phyloP scores from a whole-genome alignment of 2,113 vertebrate genomes.

The Xenopus borealis region DNA sequence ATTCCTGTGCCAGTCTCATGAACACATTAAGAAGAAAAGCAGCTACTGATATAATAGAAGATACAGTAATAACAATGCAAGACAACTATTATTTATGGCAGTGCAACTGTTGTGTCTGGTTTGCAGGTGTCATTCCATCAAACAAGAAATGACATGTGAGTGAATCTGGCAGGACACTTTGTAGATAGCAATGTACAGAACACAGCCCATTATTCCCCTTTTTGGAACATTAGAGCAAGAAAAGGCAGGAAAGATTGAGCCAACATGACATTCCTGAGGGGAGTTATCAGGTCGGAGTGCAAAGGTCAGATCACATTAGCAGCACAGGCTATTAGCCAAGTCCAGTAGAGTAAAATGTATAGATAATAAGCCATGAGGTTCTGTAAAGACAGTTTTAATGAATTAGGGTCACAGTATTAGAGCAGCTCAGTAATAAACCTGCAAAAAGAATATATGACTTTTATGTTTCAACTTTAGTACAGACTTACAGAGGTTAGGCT shows the following conservation, averaged over 20 bases:
- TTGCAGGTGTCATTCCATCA: conserved; percentile 28
- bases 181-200: conserved; percentile 30
- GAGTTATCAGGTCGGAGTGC: conserved; percentile 2
- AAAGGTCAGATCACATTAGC: conserved; percentile 17
- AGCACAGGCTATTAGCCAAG: not conserved
- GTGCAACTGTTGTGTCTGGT: conserved; percentile 7
- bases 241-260: conserved; percentile 29
- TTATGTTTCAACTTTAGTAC: too few species aligned
- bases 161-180: conserved; percentile 24
- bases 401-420: too few species aligned
- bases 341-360: too few species aligned
- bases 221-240: conserved; percentile 32
- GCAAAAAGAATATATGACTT: too few species aligned
- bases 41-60: not conserved
- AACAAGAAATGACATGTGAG: conserved; percentile 30
- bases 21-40: not conserved
- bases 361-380: too few species aligned
- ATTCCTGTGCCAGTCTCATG: too few species aligned
- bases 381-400: too few species aligned
- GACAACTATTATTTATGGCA: not conserved
- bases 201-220: not conserved
- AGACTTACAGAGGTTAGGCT: too few species aligned
- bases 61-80: conserved; percentile 3
- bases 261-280: conserved; percentile 26
- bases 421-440: too few species aligned